Percentiles rank a stretch among this genome's conserved stretches.
Conservation (phyloP, 2,113 vertebrate genomes). For the Mustela lutreola region DNA sequence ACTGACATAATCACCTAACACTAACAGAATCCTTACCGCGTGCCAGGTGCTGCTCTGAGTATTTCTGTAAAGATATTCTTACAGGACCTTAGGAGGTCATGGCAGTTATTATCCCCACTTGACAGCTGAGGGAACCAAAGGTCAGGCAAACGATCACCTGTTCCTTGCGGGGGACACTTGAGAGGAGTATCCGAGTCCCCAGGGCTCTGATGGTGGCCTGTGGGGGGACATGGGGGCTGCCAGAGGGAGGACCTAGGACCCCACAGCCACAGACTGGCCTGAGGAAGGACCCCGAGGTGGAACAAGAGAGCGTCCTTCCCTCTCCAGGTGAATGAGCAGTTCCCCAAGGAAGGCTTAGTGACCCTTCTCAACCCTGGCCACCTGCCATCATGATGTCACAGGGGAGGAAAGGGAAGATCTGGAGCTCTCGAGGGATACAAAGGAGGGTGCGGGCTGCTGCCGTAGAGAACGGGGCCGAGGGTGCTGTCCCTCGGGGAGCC, state of each 20-base stretch:
- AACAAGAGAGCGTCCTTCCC: background rate
- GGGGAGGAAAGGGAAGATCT: background rate
- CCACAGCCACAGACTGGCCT: background rate
- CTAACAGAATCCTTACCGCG: background rate
- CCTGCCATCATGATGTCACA: background rate
- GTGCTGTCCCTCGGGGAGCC: background rate
- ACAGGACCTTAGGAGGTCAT: background rate
- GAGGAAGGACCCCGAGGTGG: background rate
- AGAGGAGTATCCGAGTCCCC: background rate
- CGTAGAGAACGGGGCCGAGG: rapidly evolving
- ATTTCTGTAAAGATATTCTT: background rate
- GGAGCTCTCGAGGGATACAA: background rate
- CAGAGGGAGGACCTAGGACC: background rate
- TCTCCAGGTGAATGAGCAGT: background rate
- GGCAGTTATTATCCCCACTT: too few species aligned
- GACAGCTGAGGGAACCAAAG: background rate
- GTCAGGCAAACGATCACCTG: too few species aligned
- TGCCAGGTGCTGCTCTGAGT: background rate
- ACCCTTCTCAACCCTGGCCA: background rate
- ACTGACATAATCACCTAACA: background rate
- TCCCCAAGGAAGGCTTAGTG: background rate
- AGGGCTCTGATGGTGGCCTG: background rate
- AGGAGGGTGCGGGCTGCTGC: rapidly evolving
- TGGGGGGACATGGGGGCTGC: background rate
- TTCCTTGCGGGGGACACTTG: background rate